Base-by-base conservation (phyloP, 1,140 invertebrate genomes). In the Drosophila parvula region DNA sequence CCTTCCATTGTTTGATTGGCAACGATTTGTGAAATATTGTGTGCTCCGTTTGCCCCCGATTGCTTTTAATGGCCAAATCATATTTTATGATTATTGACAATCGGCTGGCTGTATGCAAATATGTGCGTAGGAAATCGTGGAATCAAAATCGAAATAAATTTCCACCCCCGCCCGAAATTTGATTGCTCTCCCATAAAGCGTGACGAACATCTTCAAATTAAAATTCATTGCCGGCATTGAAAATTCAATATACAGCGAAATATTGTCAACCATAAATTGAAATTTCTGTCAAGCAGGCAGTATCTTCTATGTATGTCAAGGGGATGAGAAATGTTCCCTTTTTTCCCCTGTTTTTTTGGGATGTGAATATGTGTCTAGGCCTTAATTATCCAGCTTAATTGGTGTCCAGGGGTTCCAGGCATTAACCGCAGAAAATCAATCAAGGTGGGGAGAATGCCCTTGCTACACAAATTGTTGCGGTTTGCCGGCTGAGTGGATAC, bases 31-130 rank as follows among this genome's bases (percentile, higher is more conserved):
- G 65, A 70, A 70, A 71, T 71, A 50, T 48, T 71, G 30, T 50
- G 60, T 50, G 60, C 44, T 69, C 44, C 68, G 36, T 71, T 48
- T 22, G 22, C 22, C 22, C 22, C 22, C 67, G 51, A 71, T 59
- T 71, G 69, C 69, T 18, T 59, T 73, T 71, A 71, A 71, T 59
- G 69, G 69, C 65, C 65, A 50, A 71, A 71, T 71, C 53, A 71
- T 71, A 71, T 71, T 71, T 71, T 73, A 73, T 71, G 67, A 73
- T 73, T 73, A 73, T 71, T 73, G 65, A 59, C 65, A 70, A 70
- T 40, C 67, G 67, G 67, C 36, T 38, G 63, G 40, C 47, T 50
- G 38, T 65, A 51, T 65, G 36, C 65, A 67, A 65, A 69, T 64
- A 69, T 64, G 38, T 41, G 65, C 34, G 12, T 22, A 28, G 36